phyloP scores from a whole-genome alignment of 2,888 invertebrate genomes.

The Agrochola lychnidis region DNA sequence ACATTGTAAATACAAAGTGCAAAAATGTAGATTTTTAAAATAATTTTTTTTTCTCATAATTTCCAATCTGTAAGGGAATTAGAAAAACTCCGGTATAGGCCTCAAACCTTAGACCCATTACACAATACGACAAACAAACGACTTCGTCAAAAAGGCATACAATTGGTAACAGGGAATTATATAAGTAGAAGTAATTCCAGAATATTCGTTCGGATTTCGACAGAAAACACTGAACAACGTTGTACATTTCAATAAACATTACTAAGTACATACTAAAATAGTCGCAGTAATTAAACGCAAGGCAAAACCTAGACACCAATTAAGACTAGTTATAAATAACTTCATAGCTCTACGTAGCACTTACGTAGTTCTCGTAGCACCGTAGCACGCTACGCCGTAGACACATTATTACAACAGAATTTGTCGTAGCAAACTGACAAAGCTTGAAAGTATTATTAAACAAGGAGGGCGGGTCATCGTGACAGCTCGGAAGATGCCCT shows the following conservation, averaged over 20 bases:
- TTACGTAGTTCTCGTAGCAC: constrained; percentile 63
- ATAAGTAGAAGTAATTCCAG: neutral
- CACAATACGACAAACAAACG: neutral
- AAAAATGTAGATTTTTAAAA: neutral
- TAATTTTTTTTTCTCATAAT: neutral
- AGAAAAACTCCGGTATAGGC: neutral
- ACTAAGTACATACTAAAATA: constrained; percentile 21
- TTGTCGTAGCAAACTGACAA: constrained; percentile 69
- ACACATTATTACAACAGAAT: constrained; percentile 67
- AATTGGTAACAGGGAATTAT: neutral
- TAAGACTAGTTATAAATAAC: constrained; percentile 46
- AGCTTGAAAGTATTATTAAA: constrained; percentile 79
- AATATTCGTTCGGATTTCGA: neutral
- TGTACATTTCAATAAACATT: constrained; percentile 7
- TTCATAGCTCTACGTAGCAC: constrained; percentile 42
- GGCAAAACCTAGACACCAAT: constrained; percentile 25
- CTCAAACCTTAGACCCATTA: neutral
- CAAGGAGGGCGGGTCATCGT: constrained; percentile 75
- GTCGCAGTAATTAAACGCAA: constrained; percentile 35
- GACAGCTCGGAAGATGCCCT: constrained; percentile 79
- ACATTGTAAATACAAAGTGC: too few relatives aligned
- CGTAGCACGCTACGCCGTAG: constrained; percentile 71
- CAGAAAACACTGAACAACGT: neutral
- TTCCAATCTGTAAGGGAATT: neutral
- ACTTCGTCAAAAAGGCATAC: neutral